Evolutionary conservation across 2,113 vertebrate genomes (phyloP).

Genomic region (Cynopterus brachyotis): DNA sequence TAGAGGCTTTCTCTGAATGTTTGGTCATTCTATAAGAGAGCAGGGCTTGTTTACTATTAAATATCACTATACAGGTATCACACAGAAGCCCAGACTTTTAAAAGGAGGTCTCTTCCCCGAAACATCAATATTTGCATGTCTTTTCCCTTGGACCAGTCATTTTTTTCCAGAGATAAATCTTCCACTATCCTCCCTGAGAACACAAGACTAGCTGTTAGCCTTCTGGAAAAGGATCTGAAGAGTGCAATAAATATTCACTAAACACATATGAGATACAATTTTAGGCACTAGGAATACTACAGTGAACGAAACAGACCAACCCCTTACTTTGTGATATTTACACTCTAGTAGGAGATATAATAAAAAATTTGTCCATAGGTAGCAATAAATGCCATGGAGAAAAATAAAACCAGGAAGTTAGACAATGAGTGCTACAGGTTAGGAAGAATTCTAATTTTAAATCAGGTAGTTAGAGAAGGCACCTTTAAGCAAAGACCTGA

Average conservation of each 20-base stretch:
- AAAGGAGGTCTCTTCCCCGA: not conserved
- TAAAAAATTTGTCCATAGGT: not conserved
- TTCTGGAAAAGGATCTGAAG: not conserved
- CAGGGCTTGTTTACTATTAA: not conserved
- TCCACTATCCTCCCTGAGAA: not conserved
- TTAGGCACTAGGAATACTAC: not conserved
- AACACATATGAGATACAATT: not conserved
- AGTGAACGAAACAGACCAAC: not conserved
- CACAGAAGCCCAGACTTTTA: not conserved
- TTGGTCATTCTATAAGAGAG: not conserved
- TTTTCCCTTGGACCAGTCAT: not conserved
- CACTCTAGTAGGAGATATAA: not conserved
- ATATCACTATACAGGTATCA: not conserved
- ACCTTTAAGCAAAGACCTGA: not conserved
- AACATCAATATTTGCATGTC: not conserved
- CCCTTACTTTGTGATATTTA: not conserved
- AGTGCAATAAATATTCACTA: not conserved
- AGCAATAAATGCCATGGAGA: not conserved
- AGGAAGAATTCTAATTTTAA: not conserved
- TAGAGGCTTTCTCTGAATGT: not conserved
- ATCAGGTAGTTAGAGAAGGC: not conserved
- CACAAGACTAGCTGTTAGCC: not conserved
- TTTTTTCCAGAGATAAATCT: not conserved
- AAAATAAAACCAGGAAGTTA: not conserved
- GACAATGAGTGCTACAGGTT: not conserved